These are phyloP conservation scores for Calcarius lapponicus DNA, from an alignment of 2,797 vertebrate genomes.

Conservation along the genomic window DNA sequence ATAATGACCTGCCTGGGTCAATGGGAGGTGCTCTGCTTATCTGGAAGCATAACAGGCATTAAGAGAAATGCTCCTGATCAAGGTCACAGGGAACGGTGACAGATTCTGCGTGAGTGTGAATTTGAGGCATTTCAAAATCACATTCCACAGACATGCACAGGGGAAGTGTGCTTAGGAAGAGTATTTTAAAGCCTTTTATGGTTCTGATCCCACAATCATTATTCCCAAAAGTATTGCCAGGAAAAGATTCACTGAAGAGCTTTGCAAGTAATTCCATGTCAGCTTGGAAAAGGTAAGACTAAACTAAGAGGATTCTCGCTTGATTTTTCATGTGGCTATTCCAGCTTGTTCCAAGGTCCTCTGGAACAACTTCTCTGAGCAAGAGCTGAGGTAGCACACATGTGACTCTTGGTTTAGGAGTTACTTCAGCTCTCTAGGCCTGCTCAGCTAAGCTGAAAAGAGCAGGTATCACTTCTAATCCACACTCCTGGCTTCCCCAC, in stretches of 20 bases:
- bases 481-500: neutral
- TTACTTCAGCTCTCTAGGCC: neutral
- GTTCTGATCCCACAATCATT: neutral
- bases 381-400: neutral
- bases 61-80: conserved; percentile 63
- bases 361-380: neutral
- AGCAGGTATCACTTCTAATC: neutral
- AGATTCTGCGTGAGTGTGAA: conserved; percentile 39
- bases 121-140: conserved; percentile 61
- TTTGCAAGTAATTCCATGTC: neutral
- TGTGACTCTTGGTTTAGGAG: neutral
- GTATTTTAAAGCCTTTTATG: conserved; percentile 43
- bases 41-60: conserved; percentile 46
- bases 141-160: conserved; percentile 24
- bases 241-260: neutral
- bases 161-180: neutral
- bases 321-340: neutral
- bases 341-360: neutral
- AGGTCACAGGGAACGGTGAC: conserved; percentile 58
- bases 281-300: neutral
- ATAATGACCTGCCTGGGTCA: conserved; percentile 43
- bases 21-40: conserved; percentile 51
- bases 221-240: neutral
- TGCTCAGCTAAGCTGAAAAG: neutral
- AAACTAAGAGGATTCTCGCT: neutral